Percentiles rank a stretch among this genome's conserved stretches.
These are phyloP conservation scores for Cheirogaleus medius DNA, from an alignment of 2,113 vertebrate species.

Conservation along the genomic window DNA sequence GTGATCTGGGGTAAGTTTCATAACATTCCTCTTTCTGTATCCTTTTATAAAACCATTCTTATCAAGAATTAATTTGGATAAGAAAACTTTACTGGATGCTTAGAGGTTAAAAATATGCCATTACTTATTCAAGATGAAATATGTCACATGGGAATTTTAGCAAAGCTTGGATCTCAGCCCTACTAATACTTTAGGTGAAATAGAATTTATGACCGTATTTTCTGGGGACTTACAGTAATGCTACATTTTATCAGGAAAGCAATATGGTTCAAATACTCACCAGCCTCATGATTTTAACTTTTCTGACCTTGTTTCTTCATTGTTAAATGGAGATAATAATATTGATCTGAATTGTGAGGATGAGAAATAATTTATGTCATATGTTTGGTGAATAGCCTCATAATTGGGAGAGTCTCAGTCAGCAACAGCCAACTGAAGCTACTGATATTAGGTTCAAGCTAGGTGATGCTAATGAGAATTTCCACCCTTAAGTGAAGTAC, in stretches of 20 bases:
- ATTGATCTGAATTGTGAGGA: not conserved
- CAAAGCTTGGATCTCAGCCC: not conserved
- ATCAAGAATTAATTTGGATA: not conserved
- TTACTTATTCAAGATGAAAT: conserved; percentile 15
- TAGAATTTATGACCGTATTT: not conserved
- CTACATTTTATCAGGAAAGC: not conserved
- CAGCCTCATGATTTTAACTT: not conserved
- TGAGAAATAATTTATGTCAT: not conserved
- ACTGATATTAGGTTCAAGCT: not conserved
- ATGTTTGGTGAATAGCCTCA: not conserved
- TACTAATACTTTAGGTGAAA: not conserved
- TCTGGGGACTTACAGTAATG: not conserved
- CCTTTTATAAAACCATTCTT: not conserved
- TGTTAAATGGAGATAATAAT: not conserved
- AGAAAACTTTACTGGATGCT: not conserved
- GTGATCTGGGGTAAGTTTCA: not conserved
- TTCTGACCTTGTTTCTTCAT: not conserved
- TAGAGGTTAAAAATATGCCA: not conserved
- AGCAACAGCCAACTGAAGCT: not conserved
- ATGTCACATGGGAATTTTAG: not conserved
- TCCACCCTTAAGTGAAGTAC: not conserved
- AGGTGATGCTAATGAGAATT: not conserved
- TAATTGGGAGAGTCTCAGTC: not conserved
- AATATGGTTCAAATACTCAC: not conserved
- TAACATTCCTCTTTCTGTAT: not conserved